Base-by-base conservation (phyloP, 2,113 vertebrate genomes). In the Telmatochromis sp. region DNA sequence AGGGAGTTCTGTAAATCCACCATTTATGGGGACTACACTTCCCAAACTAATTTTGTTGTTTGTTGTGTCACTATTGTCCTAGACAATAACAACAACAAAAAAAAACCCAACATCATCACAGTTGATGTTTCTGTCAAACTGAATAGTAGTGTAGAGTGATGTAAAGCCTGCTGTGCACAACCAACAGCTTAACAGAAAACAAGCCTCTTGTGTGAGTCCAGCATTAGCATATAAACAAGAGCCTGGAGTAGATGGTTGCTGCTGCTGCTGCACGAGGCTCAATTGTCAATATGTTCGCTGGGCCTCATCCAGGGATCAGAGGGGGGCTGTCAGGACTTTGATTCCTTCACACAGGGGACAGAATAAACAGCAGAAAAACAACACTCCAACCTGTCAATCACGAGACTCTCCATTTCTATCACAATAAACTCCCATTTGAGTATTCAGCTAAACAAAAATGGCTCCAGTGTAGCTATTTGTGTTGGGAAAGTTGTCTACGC, bases 151-250 rank as follows among this genome's bases (percentile, higher is more conserved):
- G 17, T 14, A 58, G 80, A 86, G 80, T 58, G 79, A 89, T 80
- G 55, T 54, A 57, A 86, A 81, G 37, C 51, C 54, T 40, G 53
- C 81, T 81, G 26, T 63, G 47, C 81, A 13, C 14, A 2, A 35
- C 51, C 75, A 82, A 82, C 71, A 58, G 81, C 45, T 37, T 6
- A 23, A 80, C 78, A 73, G 68, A 83, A 60, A 83, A 84, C 54
- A 57, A 87, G 83, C 71, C 35, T 28, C 26, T 58, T n/a, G 15
- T 82, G 65, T 40, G 73, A 89, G 83, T 89, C 60, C 73, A 53
- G 78, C 68, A 93, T 95, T 94, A 94, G 88, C 91, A 95, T 95
- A 90, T 93, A 94, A 93, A 94, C 91, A 91, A 82, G 90, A 91
- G 55, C 17, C 55, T 42, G 80, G 57, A 84, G 84, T 63, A 63